Evolutionary conservation across 2,888 invertebrate species (phyloP).

Genomic region (Leistus spinibarbis): DNA sequence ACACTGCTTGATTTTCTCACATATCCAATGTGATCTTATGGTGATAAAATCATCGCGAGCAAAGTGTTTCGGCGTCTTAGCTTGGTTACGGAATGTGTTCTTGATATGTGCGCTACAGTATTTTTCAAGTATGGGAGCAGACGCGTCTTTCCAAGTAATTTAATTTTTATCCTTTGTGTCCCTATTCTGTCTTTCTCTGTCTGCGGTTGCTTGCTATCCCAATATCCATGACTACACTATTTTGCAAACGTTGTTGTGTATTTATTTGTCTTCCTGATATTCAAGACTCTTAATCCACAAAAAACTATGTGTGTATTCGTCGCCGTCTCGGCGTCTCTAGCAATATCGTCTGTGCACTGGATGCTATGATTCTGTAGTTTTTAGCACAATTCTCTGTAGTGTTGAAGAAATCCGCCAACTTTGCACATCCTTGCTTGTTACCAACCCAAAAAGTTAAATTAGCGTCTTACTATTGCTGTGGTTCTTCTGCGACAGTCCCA

Average conservation of each 20-base stretch:
- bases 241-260: background rate
- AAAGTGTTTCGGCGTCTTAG: background rate
- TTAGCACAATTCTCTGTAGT: background rate
- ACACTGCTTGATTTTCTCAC: background rate
- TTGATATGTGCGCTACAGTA: background rate
- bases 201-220: background rate
- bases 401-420: background rate
- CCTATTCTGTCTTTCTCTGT: background rate
- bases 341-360: conserved; percentile 7
- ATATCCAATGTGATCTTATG: background rate
- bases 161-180: conserved; percentile 24
- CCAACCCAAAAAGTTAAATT: background rate
- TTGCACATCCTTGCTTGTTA: background rate
- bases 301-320: background rate
- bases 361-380: background rate
- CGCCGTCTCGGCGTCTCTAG: background rate
- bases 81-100: background rate
- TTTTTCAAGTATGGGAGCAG: background rate
- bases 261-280: background rate
- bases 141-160: conserved; percentile 6
- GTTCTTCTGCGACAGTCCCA: background rate
- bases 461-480: background rate
- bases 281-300: background rate
- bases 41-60: background rate
- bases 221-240: background rate